phyloP scores from a whole-genome alignment of 2,888 invertebrate genomes.

The Acleris sparsana region DNA sequence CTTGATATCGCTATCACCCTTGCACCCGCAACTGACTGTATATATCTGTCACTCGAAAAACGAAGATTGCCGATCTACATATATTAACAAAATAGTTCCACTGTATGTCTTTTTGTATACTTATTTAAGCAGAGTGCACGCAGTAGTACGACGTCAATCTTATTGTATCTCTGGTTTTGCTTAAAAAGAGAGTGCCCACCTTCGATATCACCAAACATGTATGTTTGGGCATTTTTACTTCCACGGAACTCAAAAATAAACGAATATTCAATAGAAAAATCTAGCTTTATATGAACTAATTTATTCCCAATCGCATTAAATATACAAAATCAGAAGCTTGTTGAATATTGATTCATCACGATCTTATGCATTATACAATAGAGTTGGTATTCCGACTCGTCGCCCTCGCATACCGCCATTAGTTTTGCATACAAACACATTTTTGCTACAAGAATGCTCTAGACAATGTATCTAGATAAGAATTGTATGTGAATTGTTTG shows the following conservation, averaged over 20 bases:
- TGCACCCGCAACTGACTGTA: too few species aligned
- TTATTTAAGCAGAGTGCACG: too few species aligned
- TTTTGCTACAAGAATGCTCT: slow-evolving; percentile 48
- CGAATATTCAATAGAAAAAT: not conserved
- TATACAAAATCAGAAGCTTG: slow-evolving; percentile 31
- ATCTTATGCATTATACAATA: slow-evolving; percentile 32
- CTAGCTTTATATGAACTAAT: not conserved
- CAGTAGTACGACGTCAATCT: too few species aligned
- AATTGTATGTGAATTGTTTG: slow-evolving; percentile 48
- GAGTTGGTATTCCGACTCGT: slow-evolving; percentile 23
- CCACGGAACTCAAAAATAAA: not conserved
- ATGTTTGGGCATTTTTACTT: too few species aligned
- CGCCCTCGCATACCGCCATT: slow-evolving; percentile 63
- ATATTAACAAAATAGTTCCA: too few species aligned
- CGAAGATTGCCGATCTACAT: too few species aligned
- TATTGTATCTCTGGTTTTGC: too few species aligned
- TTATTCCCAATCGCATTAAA: slow-evolving; percentile 17
- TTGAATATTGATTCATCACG: slow-evolving; percentile 70
- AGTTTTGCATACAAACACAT: slow-evolving; percentile 78
- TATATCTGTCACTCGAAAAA: too few species aligned
- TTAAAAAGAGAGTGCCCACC: too few species aligned
- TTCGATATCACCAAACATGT: too few species aligned
- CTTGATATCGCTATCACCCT: too few species aligned
- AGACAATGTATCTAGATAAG: slow-evolving; percentile 55
- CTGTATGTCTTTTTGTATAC: too few species aligned